A percentile compares a stretch with the other conserved stretches of the same genome.
Evolutionary conservation across 2,113 vertebrate species (phyloP).

Genomic region (Trinectes maculatus): DNA sequence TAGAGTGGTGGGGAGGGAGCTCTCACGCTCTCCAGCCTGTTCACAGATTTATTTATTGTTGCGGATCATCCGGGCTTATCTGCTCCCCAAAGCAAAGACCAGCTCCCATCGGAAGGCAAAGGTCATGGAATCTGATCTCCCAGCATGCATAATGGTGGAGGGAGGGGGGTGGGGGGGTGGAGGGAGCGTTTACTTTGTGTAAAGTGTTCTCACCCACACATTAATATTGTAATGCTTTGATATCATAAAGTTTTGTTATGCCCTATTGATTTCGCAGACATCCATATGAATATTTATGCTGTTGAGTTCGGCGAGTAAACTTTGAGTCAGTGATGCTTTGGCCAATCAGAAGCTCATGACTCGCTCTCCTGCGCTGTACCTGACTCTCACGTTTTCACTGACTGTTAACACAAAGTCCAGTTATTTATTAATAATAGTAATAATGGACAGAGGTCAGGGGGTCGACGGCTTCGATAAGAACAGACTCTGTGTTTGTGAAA

Average conservation of each 20-base stretch:
- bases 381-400: slow-evolving; percentile 52
- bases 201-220: slow-evolving; percentile 57
- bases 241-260: slow-evolving; percentile 70
- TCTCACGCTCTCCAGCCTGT: slow-evolving; percentile 62
- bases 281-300: slow-evolving; percentile 69
- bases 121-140: slow-evolving; percentile 71
- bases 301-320: slow-evolving; percentile 56
- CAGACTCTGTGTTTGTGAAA: too few relatives aligned
- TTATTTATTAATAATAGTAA: slow-evolving; percentile 4
- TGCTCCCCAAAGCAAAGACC: slow-evolving; percentile 65
- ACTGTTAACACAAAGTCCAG: not conserved
- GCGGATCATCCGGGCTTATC: slow-evolving; percentile 77
- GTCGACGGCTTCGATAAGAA: slow-evolving; percentile 20
- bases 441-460: slow-evolving; percentile 11
- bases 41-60: slow-evolving; percentile 76
- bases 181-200: slow-evolving; percentile 43
- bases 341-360: slow-evolving; percentile 60
- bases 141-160: slow-evolving; percentile 38
- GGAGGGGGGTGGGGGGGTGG: slow-evolving; percentile 31
- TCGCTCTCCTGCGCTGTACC: slow-evolving; percentile 45
- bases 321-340: slow-evolving; percentile 52
- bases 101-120: slow-evolving; percentile 67
- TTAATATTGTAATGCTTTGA: slow-evolving; percentile 71
- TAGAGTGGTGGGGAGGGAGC: slow-evolving; percentile 60
- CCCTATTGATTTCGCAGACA: slow-evolving; percentile 72